Evolutionary conservation across 1,140 invertebrate species (phyloP), one percentile per base, ranked within the genome.

Genomic region (Euschistus heros): DNA sequence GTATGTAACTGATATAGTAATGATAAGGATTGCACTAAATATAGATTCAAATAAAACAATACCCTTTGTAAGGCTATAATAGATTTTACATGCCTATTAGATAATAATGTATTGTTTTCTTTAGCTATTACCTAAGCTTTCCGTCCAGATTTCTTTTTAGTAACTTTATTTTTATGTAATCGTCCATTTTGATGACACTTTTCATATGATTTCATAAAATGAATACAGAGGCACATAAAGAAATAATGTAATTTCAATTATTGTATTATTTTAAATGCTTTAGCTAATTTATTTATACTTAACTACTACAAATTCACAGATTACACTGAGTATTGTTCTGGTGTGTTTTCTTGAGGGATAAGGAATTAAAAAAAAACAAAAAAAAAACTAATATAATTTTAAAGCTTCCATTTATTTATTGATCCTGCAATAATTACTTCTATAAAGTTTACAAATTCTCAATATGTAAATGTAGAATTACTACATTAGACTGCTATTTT

Each of bases 401-500:
- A 8, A 13, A 50, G 20, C n/a, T 50, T 20, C 47, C 20, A 50
- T 50, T 7, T 50, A 18, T 50, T 20, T 50, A 50, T 50, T 50
- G n/a, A 18, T 50, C 20, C 4, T 2, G 47, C n/a, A 22, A 18
- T 50, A 50, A 50, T 6, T 50, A 20, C n/a, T 50, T 50, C 20
- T 50, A 20, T 47, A 50, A 20, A 20, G 10, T 50, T 50, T 50
- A 50, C 47, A 50, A 22, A n/a, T 50, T 50, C 47, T 20, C n/a
- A n/a, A 3, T 20, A 20, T 10, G 5, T 50, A 20, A 50, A 50
- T 50, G 47, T 20, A 20, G 47, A 20, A 50, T 50, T 20, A 50
- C 47, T 22, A 57, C 24, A 57, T 57, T 57, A 57, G 54, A 57
- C 54, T 57, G 24, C 54, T 57, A 26, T 57, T 57, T 57, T 57